Conservation (phyloP, 2,797 vertebrate species). For the Melanotaenia nigrans region DNA sequence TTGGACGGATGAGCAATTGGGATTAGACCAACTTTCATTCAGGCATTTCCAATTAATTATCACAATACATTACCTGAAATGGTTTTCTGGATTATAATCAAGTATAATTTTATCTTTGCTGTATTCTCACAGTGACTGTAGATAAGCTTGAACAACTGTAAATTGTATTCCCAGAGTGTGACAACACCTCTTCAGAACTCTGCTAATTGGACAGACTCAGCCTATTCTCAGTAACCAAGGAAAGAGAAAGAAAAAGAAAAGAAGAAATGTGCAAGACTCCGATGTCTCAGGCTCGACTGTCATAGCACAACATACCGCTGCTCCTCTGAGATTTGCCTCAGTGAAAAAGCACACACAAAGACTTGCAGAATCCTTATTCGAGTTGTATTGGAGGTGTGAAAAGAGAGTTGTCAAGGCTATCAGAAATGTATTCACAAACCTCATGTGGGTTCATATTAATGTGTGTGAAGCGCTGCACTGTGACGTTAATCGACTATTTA, state of each 20-base stretch:
- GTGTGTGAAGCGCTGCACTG: conserved; percentile 33
- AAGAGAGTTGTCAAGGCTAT: conserved; percentile 72
- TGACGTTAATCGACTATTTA: conserved; percentile 72
- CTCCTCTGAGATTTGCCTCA: conserved; percentile 75
- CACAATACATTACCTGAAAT: conserved; percentile 33
- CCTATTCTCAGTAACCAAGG: conserved; percentile 66
- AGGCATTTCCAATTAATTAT: conserved; percentile 55
- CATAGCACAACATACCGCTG: conserved; percentile 60
- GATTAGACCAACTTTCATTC: conserved; percentile 68
- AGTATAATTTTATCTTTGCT: conserved; percentile 56
- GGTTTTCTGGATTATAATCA: conserved; percentile 56
- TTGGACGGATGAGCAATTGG: conserved; percentile 61
- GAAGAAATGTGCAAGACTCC: conserved; percentile 69
- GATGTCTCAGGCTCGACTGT: conserved; percentile 69
- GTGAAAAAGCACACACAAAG: conserved; percentile 73
- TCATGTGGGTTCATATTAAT: conserved; percentile 66
- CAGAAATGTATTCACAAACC: conserved; percentile 65
- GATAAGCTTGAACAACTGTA: conserved; percentile 70
- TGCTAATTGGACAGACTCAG: conserved; percentile 76
- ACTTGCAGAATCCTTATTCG: conserved; percentile 59
- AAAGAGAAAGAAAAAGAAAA: conserved; percentile 43
- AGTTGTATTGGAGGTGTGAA: conserved; percentile 66
- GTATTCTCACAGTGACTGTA: conserved; percentile 53
- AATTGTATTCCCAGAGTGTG: conserved; percentile 74
- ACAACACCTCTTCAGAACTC: conserved; percentile 73